Percentiles rank a stretch among this genome's conserved stretches.
Evolutionary conservation across 2,797 vertebrate genomes (phyloP).

Genomic region (Forpus xanthops): DNA sequence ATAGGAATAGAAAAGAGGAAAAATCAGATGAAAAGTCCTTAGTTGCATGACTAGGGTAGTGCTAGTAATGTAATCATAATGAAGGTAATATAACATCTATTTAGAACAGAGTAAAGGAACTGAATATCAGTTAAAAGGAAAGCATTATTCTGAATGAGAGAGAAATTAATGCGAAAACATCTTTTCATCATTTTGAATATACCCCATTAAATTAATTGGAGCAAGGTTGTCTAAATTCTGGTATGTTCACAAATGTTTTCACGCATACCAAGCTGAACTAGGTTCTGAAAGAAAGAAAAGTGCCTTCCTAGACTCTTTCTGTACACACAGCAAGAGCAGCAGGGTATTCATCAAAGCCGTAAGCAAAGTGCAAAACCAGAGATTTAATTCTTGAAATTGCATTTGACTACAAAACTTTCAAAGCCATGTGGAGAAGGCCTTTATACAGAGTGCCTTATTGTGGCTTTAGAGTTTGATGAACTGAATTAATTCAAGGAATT

Average conservation of each 20-base stretch:
- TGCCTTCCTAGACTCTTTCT: constrained; percentile 35
- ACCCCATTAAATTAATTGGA: background rate
- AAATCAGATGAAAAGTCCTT: background rate
- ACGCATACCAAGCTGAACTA: background rate
- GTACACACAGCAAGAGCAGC: background rate
- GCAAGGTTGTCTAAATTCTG: constrained; percentile 8
- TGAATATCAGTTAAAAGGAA: background rate
- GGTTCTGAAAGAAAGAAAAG: constrained; percentile 12
- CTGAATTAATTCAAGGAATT: constrained; percentile 45
- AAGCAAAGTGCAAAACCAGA: constrained; percentile 20
- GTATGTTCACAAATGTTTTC: constrained; percentile 1
- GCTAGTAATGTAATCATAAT: background rate
- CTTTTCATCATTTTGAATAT: constrained; percentile 36
- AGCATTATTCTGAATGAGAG: background rate
- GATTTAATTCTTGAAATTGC: constrained; percentile 31
- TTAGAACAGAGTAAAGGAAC: constrained; percentile 6
- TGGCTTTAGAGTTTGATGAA: background rate
- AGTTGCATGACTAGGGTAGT: background rate
- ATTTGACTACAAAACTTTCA: constrained; percentile 3
- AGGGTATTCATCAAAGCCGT: constrained; percentile 7
- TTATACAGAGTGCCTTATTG: background rate
- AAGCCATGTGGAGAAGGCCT: background rate
- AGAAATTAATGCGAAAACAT: constrained; percentile 1
- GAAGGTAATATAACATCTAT: background rate
- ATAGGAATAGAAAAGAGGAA: background rate